Evolutionary conservation across 1,140 invertebrate species (phyloP), one percentile per base, ranked within the genome.

Genomic region (Portunus trituberculatus): DNA sequence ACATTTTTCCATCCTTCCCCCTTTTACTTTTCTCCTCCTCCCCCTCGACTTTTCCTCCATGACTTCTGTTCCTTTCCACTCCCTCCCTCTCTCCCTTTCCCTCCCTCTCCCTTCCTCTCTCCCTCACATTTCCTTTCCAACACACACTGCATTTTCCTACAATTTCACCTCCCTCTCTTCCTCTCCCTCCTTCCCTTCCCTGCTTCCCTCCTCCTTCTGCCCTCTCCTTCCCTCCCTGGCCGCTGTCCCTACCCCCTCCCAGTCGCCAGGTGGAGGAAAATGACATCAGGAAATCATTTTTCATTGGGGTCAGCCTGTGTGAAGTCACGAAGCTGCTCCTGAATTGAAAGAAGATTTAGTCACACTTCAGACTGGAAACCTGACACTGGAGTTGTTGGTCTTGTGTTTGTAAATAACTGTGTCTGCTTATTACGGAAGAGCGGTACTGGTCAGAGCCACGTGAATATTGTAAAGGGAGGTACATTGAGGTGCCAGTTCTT

Each of bases 151-250:
- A 7, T n/a, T n/a, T 76, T n/a, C 67, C 67, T 76, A 7, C n/a
- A 8, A 7, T 76, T 76, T n/a, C n/a, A 7, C 67, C 20, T 76
- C n/a, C n/a, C n/a, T 7, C 6, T n/a, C 67, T 76, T 7, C 6
- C n/a, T 76, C n/a, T 76, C 67, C 67, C n/a, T 76, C 67, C 67
- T n/a, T 76, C 67, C 67, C 67, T n/a, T 76, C 67, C 67, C 67
- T 76, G 4, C 20, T n/a, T 20, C 20, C 25, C 25, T n/a, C n/a
- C 67, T n/a, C 20, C n/a, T 25, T 25, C 67, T 76, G 12, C 67
- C n/a, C 67, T n/a, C 67, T n/a, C 67, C 67, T n/a, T 76, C 67
- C 67, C 20, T n/a, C 20, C 67, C 67, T 25, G 12, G 4, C 67
- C n/a, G 0, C 20, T 8, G 1, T 8, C n/a, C 67, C 0, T 20